Base-by-base conservation (phyloP, 2,888 invertebrate genomes). In the Polyploca ridens region DNA sequence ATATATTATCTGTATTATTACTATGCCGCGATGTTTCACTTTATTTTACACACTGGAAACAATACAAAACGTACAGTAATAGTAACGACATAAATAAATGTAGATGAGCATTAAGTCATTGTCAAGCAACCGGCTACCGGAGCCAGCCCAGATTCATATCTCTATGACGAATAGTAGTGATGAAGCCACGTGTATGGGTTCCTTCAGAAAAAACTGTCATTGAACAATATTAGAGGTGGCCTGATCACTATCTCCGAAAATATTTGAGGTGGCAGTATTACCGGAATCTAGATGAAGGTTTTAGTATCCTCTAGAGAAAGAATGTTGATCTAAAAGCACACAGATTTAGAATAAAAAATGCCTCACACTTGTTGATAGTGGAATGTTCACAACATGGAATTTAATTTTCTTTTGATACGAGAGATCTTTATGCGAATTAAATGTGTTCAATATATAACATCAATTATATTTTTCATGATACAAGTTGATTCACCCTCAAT, bases 61-160 rank as follows among this genome's bases (percentile, higher is more conserved):
- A 65, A 67, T 41, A 59, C 62, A 41, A 62, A 13, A 63, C 65
- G 67, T 69, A 67, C 67, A 68, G 68, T 71, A 72, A 74, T 70
- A 68, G 66, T 59, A 57, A 75, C 71, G 14, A 54, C 78, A 80
- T 81, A 81, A 81, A 85, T 83, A 84, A 80, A 75, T 73, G 66
- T 67, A 70, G 70, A 72, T 69, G 71, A 78, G 72, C 80, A 78
- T 81, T 85, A 79, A 77, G 79, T 85, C 87, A 87, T 78, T 81
- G 86, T 86, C 85, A 73, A 19, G 64, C 64, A 67, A 67, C 66
- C 71, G 70, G 78, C 78, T 81, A 80, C 82, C 70, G 83, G 69
- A 66, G 63, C 68, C 46, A 33, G 59, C 11, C 33, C 58, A 27
- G 63, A 59, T 75, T 69, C 68, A 69, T 83, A 85, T 85, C 84